Evolutionary conservation across 2,113 vertebrate genomes (phyloP).

Genomic region (Phrynosoma platyrhinos): DNA sequence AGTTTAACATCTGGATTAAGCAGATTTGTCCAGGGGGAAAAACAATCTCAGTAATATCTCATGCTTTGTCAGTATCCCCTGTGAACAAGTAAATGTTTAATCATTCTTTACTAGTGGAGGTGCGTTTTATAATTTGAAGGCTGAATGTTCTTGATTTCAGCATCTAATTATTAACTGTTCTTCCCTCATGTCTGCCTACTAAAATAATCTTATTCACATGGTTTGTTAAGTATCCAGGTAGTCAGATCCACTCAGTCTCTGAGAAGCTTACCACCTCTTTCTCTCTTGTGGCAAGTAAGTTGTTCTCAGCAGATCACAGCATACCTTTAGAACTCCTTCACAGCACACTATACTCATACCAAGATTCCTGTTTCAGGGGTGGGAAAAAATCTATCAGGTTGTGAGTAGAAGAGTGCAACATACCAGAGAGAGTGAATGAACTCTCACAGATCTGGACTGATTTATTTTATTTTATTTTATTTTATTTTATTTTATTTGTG

Average conservation of each 20-base stretch:
- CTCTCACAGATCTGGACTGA: conserved; percentile 10
- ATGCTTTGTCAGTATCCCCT: neutral
- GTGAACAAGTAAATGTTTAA: neutral
- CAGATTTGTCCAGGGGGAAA: neutral
- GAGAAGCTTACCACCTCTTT: neutral
- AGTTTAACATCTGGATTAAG: neutral
- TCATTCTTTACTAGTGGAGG: neutral
- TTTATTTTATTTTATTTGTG: neutral
- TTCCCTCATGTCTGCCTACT: neutral
- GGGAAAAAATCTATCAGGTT: neutral
- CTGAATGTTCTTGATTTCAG: neutral
- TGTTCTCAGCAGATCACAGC: neutral
- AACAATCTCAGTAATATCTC: neutral
- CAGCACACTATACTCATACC: neutral
- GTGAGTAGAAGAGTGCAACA: neutral
- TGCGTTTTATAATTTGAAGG: neutral
- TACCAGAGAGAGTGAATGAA: conserved; percentile 3
- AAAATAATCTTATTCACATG: neutral
- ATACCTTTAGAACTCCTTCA: neutral
- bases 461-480: neutral
- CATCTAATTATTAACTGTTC: neutral
- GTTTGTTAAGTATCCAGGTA: neutral
- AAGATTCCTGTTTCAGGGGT: conserved; percentile 4
- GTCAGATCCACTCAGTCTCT: neutral
- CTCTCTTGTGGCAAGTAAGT: neutral